phyloP scores from a whole-genome alignment of 1,140 invertebrate species.

The Achroia grisella region DNA sequence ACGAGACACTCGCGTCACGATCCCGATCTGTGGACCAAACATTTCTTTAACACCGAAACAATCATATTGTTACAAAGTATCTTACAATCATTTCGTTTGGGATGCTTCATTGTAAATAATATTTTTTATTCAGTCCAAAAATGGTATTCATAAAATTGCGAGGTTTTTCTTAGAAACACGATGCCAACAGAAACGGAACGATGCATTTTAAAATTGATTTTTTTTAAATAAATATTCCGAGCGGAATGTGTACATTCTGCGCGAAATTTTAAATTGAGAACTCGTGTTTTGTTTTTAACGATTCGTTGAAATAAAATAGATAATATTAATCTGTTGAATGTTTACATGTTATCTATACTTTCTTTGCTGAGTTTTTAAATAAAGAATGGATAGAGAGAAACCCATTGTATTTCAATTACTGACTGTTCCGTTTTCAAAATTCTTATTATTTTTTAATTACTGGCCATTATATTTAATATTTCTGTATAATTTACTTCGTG shows the following conservation, averaged over 20 bases:
- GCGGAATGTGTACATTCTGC: background rate
- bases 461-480: no score
- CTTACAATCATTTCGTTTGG: conserved; percentile 1
- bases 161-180: conserved; percentile 35
- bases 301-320: no score
- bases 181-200: conserved; percentile 7
- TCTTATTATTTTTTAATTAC: no score
- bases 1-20: background rate
- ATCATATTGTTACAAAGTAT: conserved; percentile 7
- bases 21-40: background rate
- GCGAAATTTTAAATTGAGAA: background rate
- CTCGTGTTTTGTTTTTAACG: no score
- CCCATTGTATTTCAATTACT: no score
- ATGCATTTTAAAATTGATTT: background rate
- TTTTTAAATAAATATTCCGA: conserved; percentile 7
- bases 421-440: no score
- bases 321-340: no score
- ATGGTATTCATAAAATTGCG: conserved; percentile 42
- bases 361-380: no score
- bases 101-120: background rate
- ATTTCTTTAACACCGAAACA: conserved; percentile 1
- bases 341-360: no score
- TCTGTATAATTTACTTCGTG: no score
- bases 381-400: no score
- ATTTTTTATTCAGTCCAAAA: conserved; percentile 33